Evolutionary conservation across 53 echinoderm and acorn worm genomes (phyloP), one percentile per base, ranked within the genome.

Genomic region (Apostichopus leukothele): DNA sequence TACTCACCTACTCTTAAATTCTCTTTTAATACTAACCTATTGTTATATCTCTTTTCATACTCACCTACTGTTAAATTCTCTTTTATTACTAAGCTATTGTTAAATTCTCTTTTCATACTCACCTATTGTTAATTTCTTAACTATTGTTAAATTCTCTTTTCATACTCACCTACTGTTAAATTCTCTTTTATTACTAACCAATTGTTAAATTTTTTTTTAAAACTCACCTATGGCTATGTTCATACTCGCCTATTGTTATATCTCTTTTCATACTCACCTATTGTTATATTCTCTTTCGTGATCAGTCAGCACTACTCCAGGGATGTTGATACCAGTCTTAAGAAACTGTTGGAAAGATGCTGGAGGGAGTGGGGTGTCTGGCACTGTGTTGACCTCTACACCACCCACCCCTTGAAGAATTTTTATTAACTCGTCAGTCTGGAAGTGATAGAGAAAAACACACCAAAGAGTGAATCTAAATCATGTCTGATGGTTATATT

Each of bases 271-370:
- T 26, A 63, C 90, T 90, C 73, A 95, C 96, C 86, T 92, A 88
- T 95, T 95, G 26, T 53, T 78, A 76, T 90, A 95, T 76, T 93
- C 88, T 26, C 26, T 91, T 8, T 89, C 52, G 63, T 98, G 98
- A 87, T 98, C 98, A 7, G 98, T 91, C 73, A 98, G 74, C 1
- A 98, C 94, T 1, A 98, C 91, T 50, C 98, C 98, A 51, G 93
- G 93, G 75, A 95, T 94, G 54, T 91, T 90, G 52, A 55, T 76
- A 9, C 89, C 90, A 60, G 79, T 90, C 50, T 92, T 93, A n/a
- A 98, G 80, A 88, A 98, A 98, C 60, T 90, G 91, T 73, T 98
- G 98, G 91, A 98, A 94, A 18, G 95, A 95, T n/a, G 95, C 95
- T 5, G 98, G 95, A 14, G 98, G 95, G 14, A 95, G 88, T 1